Evolutionary conservation across 2,797 vertebrate genomes (phyloP).

Genomic region (Falco biarmicus): DNA sequence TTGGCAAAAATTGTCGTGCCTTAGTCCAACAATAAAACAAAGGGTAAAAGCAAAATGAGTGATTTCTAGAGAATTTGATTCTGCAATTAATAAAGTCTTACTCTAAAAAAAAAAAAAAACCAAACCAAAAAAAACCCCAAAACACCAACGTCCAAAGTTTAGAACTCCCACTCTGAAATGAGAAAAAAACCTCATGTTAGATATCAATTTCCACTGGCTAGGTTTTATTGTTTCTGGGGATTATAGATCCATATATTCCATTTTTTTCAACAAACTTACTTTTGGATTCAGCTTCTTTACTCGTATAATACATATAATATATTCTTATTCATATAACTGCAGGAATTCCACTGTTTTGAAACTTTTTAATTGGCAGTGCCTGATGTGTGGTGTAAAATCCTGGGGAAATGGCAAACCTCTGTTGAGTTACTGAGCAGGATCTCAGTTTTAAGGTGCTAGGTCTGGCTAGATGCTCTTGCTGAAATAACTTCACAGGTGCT

Average conservation of each 20-base stretch:
- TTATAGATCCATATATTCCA: slow-evolving; percentile 8
- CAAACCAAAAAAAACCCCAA: too few relatives aligned
- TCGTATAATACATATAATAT: background rate
- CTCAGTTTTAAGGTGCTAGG: background rate
- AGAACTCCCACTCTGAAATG: background rate
- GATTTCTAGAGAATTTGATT: slow-evolving; percentile 53
- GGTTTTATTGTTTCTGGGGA: background rate
- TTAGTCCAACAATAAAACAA: slow-evolving; percentile 42
- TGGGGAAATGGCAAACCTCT: background rate
- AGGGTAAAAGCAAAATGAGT: slow-evolving; percentile 51
- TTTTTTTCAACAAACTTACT: background rate
- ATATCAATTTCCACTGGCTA: background rate
- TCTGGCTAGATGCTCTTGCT: background rate
- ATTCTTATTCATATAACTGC: background rate
- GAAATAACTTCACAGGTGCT: background rate
- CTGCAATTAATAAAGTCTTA: slow-evolving; percentile 41
- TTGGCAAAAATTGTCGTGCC: slow-evolving; percentile 39
- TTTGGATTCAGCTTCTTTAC: background rate
- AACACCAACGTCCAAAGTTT: background rate
- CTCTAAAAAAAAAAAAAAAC: background rate
- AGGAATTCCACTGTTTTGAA: background rate
- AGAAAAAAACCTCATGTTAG: background rate
- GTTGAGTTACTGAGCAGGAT: background rate
- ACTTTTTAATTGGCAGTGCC: background rate
- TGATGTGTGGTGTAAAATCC: background rate